Evolutionary conservation across 2,113 vertebrate genomes (phyloP).

Genomic region (Antechinus flavipes): DNA sequence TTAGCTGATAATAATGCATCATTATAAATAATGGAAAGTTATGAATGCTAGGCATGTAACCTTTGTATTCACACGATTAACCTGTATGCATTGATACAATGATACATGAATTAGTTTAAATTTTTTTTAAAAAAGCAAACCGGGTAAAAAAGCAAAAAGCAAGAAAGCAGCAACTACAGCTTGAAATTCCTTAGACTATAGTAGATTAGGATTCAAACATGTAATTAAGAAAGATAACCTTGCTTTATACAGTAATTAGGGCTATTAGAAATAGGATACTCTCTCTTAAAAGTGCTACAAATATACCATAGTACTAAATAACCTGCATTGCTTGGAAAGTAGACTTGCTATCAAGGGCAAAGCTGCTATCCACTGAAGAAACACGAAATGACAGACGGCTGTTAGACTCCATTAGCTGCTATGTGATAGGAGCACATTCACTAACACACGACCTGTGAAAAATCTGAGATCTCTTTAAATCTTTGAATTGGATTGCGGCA

Average conservation of each 20-base stretch:
- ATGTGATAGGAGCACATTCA: constrained; percentile 97
- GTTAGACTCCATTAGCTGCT: constrained; percentile 99
- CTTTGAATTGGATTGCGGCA: constrained; percentile 97
- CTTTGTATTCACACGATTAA: constrained; percentile 76
- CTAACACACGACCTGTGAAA: constrained; percentile 99
- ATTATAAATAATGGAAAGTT: constrained; percentile 74
- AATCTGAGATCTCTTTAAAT: constrained; percentile 99
- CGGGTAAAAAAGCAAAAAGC: constrained; percentile 29
- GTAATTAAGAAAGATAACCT: constrained; percentile 87
- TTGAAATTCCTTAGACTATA: constrained; percentile 72
- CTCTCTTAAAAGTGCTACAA: constrained; percentile 84
- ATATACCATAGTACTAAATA: constrained; percentile 88
- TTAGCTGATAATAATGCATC: constrained; percentile 73
- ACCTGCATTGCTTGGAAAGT: constrained; percentile 91
- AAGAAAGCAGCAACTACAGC: constrained; percentile 63
- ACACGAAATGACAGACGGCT: constrained; percentile 96
- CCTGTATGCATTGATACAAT: constrained; percentile 57
- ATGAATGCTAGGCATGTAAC: constrained; percentile 39
- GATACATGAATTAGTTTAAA: constrained; percentile 77
- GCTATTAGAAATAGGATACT: constrained; percentile 84
- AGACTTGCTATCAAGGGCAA: constrained; percentile 94
- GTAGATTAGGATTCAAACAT: constrained; percentile 83
- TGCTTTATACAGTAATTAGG: constrained; percentile 83
- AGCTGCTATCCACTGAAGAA: constrained; percentile 90
- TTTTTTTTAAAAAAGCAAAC: constrained; percentile 46